phyloP scores from a whole-genome alignment of 2,113 vertebrate genomes.

The mouse (Mus musculus) region DNA sequence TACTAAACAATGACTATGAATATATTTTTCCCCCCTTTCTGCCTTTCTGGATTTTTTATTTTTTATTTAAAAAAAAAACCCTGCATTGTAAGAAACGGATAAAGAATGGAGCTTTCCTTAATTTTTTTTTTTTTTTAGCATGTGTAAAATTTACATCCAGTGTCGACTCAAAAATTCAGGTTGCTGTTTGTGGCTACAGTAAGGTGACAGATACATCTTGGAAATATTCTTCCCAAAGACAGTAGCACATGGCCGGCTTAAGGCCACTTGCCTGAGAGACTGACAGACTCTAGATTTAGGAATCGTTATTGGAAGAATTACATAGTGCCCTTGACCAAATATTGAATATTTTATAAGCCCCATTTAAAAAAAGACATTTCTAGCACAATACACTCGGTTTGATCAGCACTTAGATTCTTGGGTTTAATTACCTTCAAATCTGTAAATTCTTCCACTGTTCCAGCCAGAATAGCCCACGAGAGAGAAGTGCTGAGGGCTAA shows the following conservation, averaged over 20 bases:
- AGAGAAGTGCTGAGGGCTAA: background rate
- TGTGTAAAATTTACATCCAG: slow-evolving; percentile 64
- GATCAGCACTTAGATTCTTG: slow-evolving; percentile 69
- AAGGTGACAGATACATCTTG: slow-evolving; percentile 61
- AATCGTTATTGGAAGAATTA: slow-evolving; percentile 76
- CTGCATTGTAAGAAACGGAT: slow-evolving; percentile 74
- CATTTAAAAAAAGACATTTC: slow-evolving; percentile 69
- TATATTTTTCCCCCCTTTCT: slow-evolving; percentile 13
- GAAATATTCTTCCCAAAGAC: slow-evolving; percentile 59
- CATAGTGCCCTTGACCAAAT: slow-evolving; percentile 72
- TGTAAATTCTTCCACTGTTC: slow-evolving; percentile 80
- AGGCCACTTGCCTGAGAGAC: slow-evolving; percentile 69
- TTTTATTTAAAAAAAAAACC: slow-evolving; percentile 46
- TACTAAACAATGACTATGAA: slow-evolving; percentile 85
- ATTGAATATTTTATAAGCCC: slow-evolving; percentile 81
- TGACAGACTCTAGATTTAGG: slow-evolving; percentile 68
- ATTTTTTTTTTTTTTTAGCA: slow-evolving; percentile 76
- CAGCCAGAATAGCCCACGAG: slow-evolving; percentile 66
- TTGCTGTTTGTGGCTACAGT: slow-evolving; percentile 33
- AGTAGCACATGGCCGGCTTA: slow-evolving; percentile 63
- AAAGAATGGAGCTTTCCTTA: slow-evolving; percentile 72
- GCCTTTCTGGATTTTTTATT: background rate
- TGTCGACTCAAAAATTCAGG: slow-evolving; percentile 75
- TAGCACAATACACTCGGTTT: slow-evolving; percentile 64
- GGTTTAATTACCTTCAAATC: slow-evolving; percentile 82